Percentiles rank a stretch among this genome's conserved stretches.
These are phyloP conservation scores for Cryptops parisi DNA, from an alignment of 2,888 invertebrate species.

Conservation along the genomic window DNA sequence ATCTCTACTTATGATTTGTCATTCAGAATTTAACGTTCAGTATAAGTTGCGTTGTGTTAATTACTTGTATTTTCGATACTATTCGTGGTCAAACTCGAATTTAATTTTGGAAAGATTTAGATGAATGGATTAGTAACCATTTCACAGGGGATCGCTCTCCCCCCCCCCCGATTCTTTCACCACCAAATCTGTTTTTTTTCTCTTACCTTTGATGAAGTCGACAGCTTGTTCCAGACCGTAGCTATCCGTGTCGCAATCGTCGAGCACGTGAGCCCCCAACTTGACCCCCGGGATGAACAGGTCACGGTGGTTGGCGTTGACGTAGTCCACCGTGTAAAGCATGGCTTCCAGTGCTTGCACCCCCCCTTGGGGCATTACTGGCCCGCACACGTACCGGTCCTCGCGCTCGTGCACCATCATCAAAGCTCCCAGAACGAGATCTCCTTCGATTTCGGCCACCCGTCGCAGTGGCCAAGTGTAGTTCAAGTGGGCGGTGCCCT, in stretches of 20 bases:
- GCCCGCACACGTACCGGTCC: conserved; percentile 74
- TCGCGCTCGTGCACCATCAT: conserved; percentile 93
- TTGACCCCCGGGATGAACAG: conserved; percentile 58
- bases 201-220: conserved; percentile 91
- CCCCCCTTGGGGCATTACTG: conserved; percentile 81
- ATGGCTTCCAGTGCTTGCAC: conserved; percentile 72
- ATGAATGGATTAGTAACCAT: too few species aligned
- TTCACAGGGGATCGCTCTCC: too few species aligned
- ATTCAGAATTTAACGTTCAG: too few species aligned
- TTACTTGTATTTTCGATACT: too few species aligned
- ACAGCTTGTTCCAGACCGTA: conserved; percentile 91
- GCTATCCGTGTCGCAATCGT: conserved; percentile 92
- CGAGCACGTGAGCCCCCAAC: conserved; percentile 74
- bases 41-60: too few species aligned
- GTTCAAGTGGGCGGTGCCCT: conserved; percentile 10
- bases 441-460: conserved; percentile 74
- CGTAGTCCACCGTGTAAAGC: conserved; percentile 73
- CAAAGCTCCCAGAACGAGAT: conserved; percentile 72
- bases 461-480: conserved; percentile 62
- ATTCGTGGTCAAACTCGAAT: too few species aligned
- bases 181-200: too few species aligned
- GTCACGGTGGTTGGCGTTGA: conserved; percentile 56
- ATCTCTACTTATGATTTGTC: too few species aligned
- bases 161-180: too few species aligned
- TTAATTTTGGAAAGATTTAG: too few species aligned